These are phyloP conservation scores for Sylvia atricapilla DNA, from an alignment of 2,113 vertebrate species.

Conservation along the genomic window DNA sequence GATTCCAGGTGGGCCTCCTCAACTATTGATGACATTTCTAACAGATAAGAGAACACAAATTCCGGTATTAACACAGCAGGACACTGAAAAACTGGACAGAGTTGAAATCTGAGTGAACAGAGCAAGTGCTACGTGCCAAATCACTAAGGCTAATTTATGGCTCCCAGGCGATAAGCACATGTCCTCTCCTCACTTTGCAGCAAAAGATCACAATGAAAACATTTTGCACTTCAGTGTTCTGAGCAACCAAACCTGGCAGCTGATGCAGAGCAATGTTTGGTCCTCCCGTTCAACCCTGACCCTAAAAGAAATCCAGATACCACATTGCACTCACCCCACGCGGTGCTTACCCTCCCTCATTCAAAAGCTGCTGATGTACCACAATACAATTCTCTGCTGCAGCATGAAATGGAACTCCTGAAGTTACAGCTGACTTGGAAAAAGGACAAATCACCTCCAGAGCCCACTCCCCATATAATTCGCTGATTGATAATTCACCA, in stretches of 20 bases:
- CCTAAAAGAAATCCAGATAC: background rate
- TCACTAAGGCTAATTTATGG: background rate
- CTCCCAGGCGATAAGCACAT: background rate
- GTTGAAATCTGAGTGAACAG: background rate
- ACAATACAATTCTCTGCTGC: background rate
- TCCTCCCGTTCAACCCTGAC: background rate
- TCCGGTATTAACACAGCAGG: background rate
- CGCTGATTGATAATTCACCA: accelerated
- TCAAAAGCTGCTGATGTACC: background rate
- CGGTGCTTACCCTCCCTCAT: background rate
- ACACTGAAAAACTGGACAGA: background rate
- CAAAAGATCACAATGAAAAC: background rate
- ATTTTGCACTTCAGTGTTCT: background rate
- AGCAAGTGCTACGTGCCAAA: background rate
- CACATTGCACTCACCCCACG: background rate
- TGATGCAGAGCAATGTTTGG: background rate
- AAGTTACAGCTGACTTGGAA: background rate
- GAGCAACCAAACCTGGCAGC: background rate
- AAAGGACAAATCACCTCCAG: background rate
- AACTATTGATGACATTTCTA: background rate
- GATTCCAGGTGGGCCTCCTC: background rate
- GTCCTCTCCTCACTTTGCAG: background rate
- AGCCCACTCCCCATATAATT: background rate
- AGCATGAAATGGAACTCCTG: background rate
- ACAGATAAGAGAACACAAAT: background rate